These are phyloP conservation scores for Panzeria rudis DNA, from an alignment of 2,888 invertebrate species.

Conservation along the genomic window DNA sequence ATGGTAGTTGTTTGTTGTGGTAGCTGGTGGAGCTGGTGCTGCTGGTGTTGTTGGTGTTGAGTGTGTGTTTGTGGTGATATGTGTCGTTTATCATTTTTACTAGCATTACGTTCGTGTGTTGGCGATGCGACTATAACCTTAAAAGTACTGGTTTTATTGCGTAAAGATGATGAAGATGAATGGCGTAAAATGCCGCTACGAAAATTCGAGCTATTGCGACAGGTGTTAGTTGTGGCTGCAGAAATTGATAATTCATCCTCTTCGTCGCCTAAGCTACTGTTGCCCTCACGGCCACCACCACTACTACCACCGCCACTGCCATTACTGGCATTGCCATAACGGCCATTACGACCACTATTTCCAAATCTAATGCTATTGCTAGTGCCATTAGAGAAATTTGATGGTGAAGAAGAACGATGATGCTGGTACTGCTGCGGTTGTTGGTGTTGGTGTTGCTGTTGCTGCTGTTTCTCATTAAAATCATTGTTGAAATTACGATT, in stretches of 20 bases:
- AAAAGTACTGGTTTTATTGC: conserved; percentile 75
- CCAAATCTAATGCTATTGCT: conserved; percentile 55
- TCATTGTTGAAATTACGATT: conserved; percentile 79
- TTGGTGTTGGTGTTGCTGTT: conserved; percentile 62
- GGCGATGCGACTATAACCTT: conserved; percentile 75
- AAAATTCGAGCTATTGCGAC: conserved; percentile 76
- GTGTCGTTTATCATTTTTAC: conserved; percentile 68
- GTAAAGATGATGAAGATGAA: conserved; percentile 76
- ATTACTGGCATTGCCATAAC: conserved; percentile 14
- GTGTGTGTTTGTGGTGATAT: conserved; percentile 46
- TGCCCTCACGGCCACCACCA: conserved; percentile 2
- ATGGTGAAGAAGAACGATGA: conserved; percentile 67
- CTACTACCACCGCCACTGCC: background rate
- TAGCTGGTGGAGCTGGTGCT: conserved; percentile 64
- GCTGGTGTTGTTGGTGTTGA: conserved; percentile 64
- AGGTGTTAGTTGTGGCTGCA: conserved; percentile 67
- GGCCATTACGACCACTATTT: conserved; percentile 16
- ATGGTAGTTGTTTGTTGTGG: conserved; percentile 34
- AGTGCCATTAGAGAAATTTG: conserved; percentile 73
- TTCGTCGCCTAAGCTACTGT: conserved; percentile 7
- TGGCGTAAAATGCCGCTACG: conserved; percentile 78
- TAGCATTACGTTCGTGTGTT: conserved; percentile 57
- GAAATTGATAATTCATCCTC: conserved; percentile 23
- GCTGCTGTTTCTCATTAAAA: conserved; percentile 69
- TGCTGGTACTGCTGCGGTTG: conserved; percentile 61